Base-by-base conservation (phyloP, 2,113 vertebrate species). In the Nycticebus coucang region DNA sequence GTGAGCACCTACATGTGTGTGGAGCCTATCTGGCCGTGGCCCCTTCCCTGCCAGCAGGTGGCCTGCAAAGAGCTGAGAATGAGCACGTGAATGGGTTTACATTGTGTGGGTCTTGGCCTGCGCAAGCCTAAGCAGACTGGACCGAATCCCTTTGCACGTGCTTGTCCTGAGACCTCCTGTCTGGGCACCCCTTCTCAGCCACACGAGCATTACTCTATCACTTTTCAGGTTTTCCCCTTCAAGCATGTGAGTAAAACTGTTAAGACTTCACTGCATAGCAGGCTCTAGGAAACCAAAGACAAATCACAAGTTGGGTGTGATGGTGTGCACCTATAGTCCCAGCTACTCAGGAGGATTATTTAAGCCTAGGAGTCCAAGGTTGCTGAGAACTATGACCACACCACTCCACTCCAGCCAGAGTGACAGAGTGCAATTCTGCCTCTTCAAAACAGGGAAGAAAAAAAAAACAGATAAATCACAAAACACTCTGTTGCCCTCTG, bases 1-100 rank as follows among this genome's bases (percentile, higher is more conserved):
- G 2, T 9, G 1, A 13, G 28, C 26, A 17, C 71, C 18, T 41
- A 7, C 19, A 69, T 0, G 0, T 4, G 2, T 59, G 26, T 35
- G 35, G 10, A 41, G 53, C 2, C 30, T 18, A 14, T 26, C 2
- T 62, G 4, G 33, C 77, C 37, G 80, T 17, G 0, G 26, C 9
- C 17, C 2, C 17, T 55, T 37, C 18, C n/a, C 18, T 3, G 10
- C 24, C 50, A 60, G 19, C 1, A 21, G 30, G 33, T 7, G 11
- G 7, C 35, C 60, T 18, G 35, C 37, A 66, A 9, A 18, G 30
- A 53, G 5, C 62, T 2, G 11, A 57, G 10, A 53, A 89, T 10
- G 14, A 35, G 50, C 6, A 9, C 22, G 13, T 18, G 18, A 33
- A 55, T 1, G 50, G 55, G 30, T 68, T 82, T 26, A 2, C 22